These are phyloP conservation scores for Urosaurus nigricauda DNA, from an alignment of 2,797 vertebrate genomes.

Conservation along the genomic window DNA sequence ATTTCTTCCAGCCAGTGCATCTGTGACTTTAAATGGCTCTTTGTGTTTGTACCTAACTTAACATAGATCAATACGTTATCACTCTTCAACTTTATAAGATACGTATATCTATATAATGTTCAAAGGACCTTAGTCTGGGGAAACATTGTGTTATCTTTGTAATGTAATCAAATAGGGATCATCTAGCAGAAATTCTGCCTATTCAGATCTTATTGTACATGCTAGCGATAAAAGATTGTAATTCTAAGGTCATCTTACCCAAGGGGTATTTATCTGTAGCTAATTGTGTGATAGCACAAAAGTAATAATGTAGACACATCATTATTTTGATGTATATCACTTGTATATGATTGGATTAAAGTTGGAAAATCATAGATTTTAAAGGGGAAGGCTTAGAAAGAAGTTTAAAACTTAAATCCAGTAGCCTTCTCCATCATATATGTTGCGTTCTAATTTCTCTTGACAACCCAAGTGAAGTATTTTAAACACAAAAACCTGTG, in stretches of 20 bases:
- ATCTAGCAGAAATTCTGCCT: not conserved
- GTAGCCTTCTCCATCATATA: slow-evolving; percentile 55
- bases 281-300: slow-evolving; percentile 44
- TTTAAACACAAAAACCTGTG: slow-evolving; percentile 33
- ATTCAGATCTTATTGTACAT: slow-evolving; percentile 5
- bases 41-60: too few relatives aligned
- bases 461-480: slow-evolving; percentile 56
- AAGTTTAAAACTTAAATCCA: slow-evolving; percentile 52
- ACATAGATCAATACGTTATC: too few relatives aligned
- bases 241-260: slow-evolving; percentile 20
- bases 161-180: too few relatives aligned
- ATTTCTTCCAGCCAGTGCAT: too few relatives aligned
- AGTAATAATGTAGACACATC: slow-evolving; percentile 34
- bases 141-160: too few relatives aligned
- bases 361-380: slow-evolving; percentile 57
- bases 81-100: too few relatives aligned
- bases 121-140: too few relatives aligned
- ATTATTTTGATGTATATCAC: slow-evolving; percentile 37
- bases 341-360: slow-evolving; percentile 63
- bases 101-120: too few relatives aligned
- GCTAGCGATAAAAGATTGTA: slow-evolving; percentile 12
- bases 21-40: too few relatives aligned
- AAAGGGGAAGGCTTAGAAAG: slow-evolving; percentile 53
- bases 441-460: slow-evolving; percentile 65
- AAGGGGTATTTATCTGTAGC: not conserved